A percentile compares a stretch with the other conserved stretches of the same genome.
Evolutionary conservation across 2,113 vertebrate genomes (phyloP).

Genomic region (Peromyscus maniculatus): DNA sequence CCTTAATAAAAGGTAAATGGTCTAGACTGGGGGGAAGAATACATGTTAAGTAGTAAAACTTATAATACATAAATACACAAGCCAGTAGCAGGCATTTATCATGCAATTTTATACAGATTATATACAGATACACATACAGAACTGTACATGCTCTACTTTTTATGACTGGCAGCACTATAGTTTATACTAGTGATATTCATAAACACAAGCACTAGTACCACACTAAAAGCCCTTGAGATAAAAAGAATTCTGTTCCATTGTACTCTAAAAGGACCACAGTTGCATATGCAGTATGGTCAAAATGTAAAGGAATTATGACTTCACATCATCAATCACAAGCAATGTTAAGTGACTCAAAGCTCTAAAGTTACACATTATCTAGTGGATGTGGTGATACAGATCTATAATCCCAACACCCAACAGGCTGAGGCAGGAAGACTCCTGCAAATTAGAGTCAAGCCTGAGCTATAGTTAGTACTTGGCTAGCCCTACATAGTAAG

Average conservation of each 20-base stretch:
- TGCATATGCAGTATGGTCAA: neutral
- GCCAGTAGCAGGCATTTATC: neutral
- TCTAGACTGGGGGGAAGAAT: neutral
- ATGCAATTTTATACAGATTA: neutral
- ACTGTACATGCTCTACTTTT: neutral
- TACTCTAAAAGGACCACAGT: neutral
- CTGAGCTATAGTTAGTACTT: neutral
- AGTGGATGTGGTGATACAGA: neutral
- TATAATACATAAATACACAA: neutral
- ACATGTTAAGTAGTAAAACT: neutral
- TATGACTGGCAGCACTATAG: neutral
- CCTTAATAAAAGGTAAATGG: slow-evolving; percentile 16
- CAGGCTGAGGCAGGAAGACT: neutral
- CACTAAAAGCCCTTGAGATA: neutral
- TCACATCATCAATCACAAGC: neutral
- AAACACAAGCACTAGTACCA: neutral
- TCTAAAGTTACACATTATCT: neutral
- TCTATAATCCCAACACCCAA: neutral
- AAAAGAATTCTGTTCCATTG: neutral
- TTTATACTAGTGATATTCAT: neutral
- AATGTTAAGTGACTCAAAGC: slow-evolving; percentile 17
- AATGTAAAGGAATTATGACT: neutral
- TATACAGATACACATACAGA: neutral
- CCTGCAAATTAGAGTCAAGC: neutral
- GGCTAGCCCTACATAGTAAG: neutral